Conservation (phyloP, 2,797 vertebrate genomes). For the Pantherophis vulpinus region DNA sequence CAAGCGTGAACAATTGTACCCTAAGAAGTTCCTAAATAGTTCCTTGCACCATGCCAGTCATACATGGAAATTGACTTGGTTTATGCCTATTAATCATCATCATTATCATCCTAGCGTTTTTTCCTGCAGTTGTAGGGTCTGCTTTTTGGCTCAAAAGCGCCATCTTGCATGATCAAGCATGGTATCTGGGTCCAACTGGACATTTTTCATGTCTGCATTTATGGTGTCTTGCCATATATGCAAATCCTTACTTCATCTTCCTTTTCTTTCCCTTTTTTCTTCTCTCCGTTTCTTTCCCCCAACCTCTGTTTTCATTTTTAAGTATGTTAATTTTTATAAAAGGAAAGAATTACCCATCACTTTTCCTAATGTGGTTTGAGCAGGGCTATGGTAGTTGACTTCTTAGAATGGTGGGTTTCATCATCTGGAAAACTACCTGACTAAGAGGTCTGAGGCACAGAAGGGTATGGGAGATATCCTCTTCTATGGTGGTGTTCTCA, state of each 20-base stretch:
- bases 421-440: not conserved
- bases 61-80: not conserved
- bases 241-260: not conserved
- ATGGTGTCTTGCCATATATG: not conserved
- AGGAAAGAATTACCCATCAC: not conserved
- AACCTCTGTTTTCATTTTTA: not conserved
- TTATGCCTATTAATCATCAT: slow-evolving; percentile 43
- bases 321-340: not conserved
- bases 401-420: not conserved
- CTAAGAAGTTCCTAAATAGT: slow-evolving; percentile 28
- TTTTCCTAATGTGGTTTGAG: not conserved
- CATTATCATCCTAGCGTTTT: not conserved
- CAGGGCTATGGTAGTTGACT: not conserved
- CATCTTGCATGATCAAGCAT: not conserved
- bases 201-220: not conserved
- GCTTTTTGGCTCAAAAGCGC: not conserved
- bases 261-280: not conserved
- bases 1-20: not conserved
- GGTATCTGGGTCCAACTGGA: not conserved
- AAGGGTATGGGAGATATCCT: not conserved
- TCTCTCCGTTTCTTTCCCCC: not conserved
- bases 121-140: not conserved
- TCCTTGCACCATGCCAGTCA: fast-evolving
- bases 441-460: not conserved
- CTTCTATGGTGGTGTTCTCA: not conserved